phyloP scores from a whole-genome alignment of 1,140 invertebrate genomes.

The Drosophila gunungcola region DNA sequence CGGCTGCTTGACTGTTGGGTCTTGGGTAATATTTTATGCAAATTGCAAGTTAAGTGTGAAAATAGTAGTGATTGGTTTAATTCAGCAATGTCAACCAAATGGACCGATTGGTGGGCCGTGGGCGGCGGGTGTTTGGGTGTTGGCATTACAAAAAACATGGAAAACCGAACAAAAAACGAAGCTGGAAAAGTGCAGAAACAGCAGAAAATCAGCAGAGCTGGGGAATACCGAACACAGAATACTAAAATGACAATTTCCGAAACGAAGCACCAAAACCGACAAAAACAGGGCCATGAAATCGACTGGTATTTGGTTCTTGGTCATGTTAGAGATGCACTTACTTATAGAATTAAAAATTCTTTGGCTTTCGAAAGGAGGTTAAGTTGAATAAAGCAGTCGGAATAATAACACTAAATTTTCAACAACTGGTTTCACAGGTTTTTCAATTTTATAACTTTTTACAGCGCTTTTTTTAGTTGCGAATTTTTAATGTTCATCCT shows the following conservation, averaged over 20 bases:
- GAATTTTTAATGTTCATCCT: neutral
- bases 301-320: neutral
- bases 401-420: neutral
- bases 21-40: constrained; percentile 83
- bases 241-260: constrained; percentile 81
- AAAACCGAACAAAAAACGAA: constrained; percentile 41
- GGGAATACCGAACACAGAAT: constrained; percentile 65
- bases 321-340: constrained; percentile 36
- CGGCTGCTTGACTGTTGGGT: constrained; percentile 77
- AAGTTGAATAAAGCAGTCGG: neutral
- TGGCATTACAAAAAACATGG: constrained; percentile 4
- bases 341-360: neutral
- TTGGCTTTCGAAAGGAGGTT: neutral
- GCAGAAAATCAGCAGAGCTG: constrained; percentile 77
- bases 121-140: constrained; percentile 12
- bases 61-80: constrained; percentile 84
- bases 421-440: neutral
- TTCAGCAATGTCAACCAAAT: constrained; percentile 82
- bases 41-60: constrained; percentile 84
- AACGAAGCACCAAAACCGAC: constrained; percentile 60
- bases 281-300: constrained; percentile 56
- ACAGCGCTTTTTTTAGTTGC: neutral
- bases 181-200: constrained; percentile 70
- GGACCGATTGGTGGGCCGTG: constrained; percentile 43
- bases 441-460: neutral